Evolutionary conservation across 2,113 vertebrate genomes (phyloP), one percentile per base, ranked within the genome.

Genomic region (Caloenas nicobarica): DNA sequence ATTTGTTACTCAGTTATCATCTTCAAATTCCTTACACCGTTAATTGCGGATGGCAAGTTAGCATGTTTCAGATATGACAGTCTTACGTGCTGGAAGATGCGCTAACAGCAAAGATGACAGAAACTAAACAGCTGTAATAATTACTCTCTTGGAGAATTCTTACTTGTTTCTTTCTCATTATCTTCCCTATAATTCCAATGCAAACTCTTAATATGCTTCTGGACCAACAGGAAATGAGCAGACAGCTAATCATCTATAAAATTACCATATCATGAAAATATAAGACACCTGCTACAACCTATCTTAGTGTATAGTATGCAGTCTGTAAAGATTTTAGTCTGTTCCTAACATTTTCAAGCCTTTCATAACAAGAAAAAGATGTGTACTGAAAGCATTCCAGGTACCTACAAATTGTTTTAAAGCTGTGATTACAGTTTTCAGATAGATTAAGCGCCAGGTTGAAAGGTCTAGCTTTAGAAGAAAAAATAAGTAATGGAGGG

Each of bases 301-400:
- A 97, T 89, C 89, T 93, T 87, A 81, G 88, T 70, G 62, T 95
- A 96, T 46, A 95, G 81, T 86, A 95, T 54, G 56, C 61, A 79
- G 64, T 80, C 95, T 94, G 94, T 95, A 94, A 97, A 97, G 92
- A 97, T 88, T 94, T 94, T 93, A 95, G 91, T 88, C 72, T 73
- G 69, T 84, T 95, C 80, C 84, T 94, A 95, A 95, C 57, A 40
- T 96, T 97, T 97, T 96, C 94, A 96, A 88, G 65, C 71, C 89
- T 96, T 86, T 93, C 97, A 89, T 84, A 98, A 96, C 86, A 97
- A 97, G 93, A 97, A 97, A 92, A 97, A 97, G 92, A 97, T 94
- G 94, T 94, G 72, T 76, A 81, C 60, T 95, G 94, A 97, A 97
- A 97, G 95, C 69, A 76, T 97, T 97, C 95, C 96, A 97, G 96